These are phyloP conservation scores for Yponomeuta sedellus DNA, from an alignment of 2,888 invertebrate genomes.

Conservation along the genomic window DNA sequence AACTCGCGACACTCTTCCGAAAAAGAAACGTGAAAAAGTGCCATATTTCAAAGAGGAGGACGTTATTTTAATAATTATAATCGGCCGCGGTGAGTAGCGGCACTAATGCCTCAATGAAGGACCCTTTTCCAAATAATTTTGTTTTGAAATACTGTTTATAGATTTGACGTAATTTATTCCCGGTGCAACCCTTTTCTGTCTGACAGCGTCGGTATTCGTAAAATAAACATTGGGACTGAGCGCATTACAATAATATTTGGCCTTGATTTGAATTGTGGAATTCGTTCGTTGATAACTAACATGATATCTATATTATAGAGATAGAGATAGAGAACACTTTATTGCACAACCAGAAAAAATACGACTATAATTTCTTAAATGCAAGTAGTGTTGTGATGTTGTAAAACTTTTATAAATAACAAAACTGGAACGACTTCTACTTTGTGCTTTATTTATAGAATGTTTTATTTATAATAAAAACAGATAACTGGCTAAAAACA, in stretches of 20 bases:
- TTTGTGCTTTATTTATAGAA: no score
- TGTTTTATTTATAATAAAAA: no score
- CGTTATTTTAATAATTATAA: conserved; percentile 65
- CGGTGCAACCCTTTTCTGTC: conserved; percentile 44
- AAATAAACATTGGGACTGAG: conserved; percentile 36
- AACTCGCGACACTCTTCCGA: conserved; percentile 53
- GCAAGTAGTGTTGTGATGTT: no score
- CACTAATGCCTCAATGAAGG: conserved; percentile 69
- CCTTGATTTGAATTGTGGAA: conserved; percentile 9
- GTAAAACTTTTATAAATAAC: no score
- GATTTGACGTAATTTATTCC: conserved; percentile 66
- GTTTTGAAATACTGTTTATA: conserved; percentile 67
- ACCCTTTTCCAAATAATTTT: conserved; percentile 63
- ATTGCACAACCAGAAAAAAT: no score
- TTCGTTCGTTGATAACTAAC: not conserved
- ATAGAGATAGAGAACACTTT: no score
- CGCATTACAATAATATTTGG: conserved; percentile 13
- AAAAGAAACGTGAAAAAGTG: conserved; percentile 51
- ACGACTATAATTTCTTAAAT: no score
- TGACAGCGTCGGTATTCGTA: conserved; percentile 33
- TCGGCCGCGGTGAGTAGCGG: conserved; percentile 62
- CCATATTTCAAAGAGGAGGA: conserved; percentile 32
- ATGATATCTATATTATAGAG: no score
- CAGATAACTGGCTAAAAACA: no score
- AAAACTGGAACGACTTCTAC: no score